Evolutionary conservation across 2,797 vertebrate genomes (phyloP), one percentile per base, ranked within the genome.

Genomic region (Acanthis flammea): DNA sequence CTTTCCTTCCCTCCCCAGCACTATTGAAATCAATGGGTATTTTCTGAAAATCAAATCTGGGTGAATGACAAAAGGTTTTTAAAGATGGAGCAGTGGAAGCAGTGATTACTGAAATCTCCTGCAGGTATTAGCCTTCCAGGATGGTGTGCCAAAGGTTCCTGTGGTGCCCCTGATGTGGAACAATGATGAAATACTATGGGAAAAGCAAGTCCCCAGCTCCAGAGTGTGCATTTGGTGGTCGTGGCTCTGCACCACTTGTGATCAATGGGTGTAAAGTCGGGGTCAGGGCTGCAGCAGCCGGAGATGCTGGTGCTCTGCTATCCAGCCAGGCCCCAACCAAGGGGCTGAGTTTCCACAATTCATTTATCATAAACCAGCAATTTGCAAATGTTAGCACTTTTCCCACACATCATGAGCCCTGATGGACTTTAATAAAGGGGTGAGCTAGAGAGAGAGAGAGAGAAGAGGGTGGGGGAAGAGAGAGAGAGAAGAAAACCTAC

Each of bases 351-450:
- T 97, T 97, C 96, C 96, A 97, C 94, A 94, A 97, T 97, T 97
- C 97, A 97, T 97, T 97, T 97, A 97, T 97, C 97, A 97, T 97
- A 97, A 97, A 97, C 73, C 93, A 93, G 95, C 96, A 95, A 97
- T 97, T 97, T 97, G 97, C 97, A 97, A 97, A 97, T 97, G 97
- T 97, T 97, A 97, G 97, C 97, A 97, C 92, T 97, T 97, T 97
- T 94, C 96, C 89, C 95, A 96, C 96, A 95, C 87, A 96, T 97
- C 96, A 96, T 55, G 92, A 97, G 92, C 93, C 96, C 93, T 97
- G 97, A 97, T 92, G 95, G 97, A 96, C 96, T 96, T 96, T 97
- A 97, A 97, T 96, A 96, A 96, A 97, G 93, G 88, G 89, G 91
- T 93, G 85, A 85, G 87, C 35, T 50, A 76, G 63, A 28, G 61